Evolutionary conservation across 1,140 invertebrate species (phyloP).

Genomic region (Tyrophagus putrescentiae): DNA sequence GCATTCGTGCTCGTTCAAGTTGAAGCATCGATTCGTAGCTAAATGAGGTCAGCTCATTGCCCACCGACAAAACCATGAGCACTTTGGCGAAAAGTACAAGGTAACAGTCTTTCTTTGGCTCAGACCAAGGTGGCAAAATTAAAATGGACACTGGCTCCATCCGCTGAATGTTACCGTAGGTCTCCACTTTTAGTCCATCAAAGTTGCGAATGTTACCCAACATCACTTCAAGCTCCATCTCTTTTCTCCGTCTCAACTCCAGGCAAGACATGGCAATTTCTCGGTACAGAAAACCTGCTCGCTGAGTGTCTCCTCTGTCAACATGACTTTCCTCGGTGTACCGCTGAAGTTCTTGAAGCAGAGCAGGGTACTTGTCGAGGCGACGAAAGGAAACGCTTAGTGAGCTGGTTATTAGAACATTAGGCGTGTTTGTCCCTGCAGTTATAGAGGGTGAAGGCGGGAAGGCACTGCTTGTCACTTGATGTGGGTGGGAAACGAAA

Average conservation of each 20-base stretch:
- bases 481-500: neutral
- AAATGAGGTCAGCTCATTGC: slow-evolving; percentile 78
- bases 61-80: slow-evolving; percentile 75
- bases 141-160: slow-evolving; percentile 53
- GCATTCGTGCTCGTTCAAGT: slow-evolving; percentile 7
- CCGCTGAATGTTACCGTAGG: slow-evolving; percentile 38
- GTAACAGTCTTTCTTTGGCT: slow-evolving; percentile 69
- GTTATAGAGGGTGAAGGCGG: slow-evolving; percentile 35
- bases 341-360: slow-evolving; percentile 78
- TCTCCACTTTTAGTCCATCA: slow-evolving; percentile 60
- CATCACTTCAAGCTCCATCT: slow-evolving; percentile 84
- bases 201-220: slow-evolving; percentile 78
- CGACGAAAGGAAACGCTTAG: slow-evolving; percentile 86
- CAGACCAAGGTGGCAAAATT: slow-evolving; percentile 41
- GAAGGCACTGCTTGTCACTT: neutral
- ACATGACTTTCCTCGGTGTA: slow-evolving; percentile 84
- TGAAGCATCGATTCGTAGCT: slow-evolving; percentile 64
- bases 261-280: slow-evolving; percentile 75
- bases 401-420: slow-evolving; percentile 74
- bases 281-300: slow-evolving; percentile 81
- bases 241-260: slow-evolving; percentile 74
- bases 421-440: slow-evolving; percentile 51
- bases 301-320: slow-evolving; percentile 86
- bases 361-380: slow-evolving; percentile 73
- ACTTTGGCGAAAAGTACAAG: slow-evolving; percentile 76